Conservation (phyloP, 1,140 invertebrate species). For the Apis laboriosa region DNA sequence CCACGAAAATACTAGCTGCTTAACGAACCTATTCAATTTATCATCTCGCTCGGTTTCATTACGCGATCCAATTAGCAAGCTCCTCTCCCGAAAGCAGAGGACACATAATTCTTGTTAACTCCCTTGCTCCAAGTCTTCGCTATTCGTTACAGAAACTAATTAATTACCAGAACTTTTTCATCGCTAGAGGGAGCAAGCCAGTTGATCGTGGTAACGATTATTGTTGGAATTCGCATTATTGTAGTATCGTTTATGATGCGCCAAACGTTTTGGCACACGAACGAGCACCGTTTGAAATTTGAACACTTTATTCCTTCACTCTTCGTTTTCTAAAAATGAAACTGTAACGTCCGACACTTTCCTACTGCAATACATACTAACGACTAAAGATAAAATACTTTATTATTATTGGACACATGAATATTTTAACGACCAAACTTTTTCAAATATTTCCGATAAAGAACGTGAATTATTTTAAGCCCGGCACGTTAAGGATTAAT, state of each 20-base stretch:
- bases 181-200: background rate
- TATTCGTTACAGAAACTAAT: conserved; percentile 59
- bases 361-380: too few species aligned
- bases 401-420: too few species aligned
- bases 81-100: conserved; percentile 50
- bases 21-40: conserved; percentile 61
- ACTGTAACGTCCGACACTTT: too few species aligned
- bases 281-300: too few species aligned
- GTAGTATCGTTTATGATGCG: background rate
- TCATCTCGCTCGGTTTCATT: conserved; percentile 60
- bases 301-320: too few species aligned
- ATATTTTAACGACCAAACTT: too few species aligned
- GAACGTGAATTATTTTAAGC: too few species aligned
- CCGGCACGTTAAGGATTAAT: too few species aligned
- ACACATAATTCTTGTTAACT: conserved; percentile 63
- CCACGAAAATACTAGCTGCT: conserved; percentile 47
- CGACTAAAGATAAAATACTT: too few species aligned
- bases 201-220: background rate
- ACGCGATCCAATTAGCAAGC: conserved; percentile 60
- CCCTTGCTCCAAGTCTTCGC: conserved; percentile 37
- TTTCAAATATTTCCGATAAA: too few species aligned
- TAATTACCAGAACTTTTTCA: conserved; percentile 46
- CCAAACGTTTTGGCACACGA: too few species aligned
- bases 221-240: background rate
- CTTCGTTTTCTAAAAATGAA: too few species aligned